phyloP scores from a whole-genome alignment of 2,113 vertebrate genomes.

The Toxotes jaculatrix region DNA sequence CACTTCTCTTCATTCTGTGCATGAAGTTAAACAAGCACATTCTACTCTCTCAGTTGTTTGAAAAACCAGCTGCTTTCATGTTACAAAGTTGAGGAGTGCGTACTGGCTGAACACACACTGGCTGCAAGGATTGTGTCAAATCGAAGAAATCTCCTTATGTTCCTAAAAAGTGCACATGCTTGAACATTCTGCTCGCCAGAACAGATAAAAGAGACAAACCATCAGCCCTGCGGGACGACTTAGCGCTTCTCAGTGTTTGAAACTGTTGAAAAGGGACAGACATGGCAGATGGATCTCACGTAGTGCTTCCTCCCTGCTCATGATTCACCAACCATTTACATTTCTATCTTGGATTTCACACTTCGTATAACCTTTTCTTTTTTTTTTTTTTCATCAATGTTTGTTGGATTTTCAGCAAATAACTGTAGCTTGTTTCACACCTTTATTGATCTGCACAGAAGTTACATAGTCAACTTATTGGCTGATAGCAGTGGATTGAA shows the following conservation, averaged over 20 bases:
- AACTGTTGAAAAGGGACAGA: conserved; percentile 27
- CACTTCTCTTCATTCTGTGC: neutral
- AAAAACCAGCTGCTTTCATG: neutral
- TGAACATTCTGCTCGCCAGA: conserved; percentile 23
- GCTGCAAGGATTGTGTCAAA: neutral
- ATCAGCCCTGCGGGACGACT: conserved; percentile 13
- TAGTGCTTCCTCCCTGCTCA: conserved; percentile 17
- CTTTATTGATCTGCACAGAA: neutral
- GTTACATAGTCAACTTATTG: neutral
- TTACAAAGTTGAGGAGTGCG: neutral
- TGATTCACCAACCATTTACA: conserved; percentile 24
- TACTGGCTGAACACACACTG: neutral
- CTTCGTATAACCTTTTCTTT: neutral
- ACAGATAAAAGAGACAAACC: neutral
- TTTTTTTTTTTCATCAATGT: neutral
- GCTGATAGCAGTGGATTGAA: neutral
- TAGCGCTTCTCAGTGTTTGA: neutral
- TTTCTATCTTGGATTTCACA: conserved; percentile 16
- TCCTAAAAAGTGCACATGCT: conserved; percentile 7
- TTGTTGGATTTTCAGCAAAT: conserved; percentile 9
- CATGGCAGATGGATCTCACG: conserved; percentile 30
- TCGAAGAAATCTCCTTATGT: conserved; percentile 15
- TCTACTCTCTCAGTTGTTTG: neutral
- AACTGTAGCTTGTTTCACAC: neutral
- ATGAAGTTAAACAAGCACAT: neutral